Conservation (phyloP, 1,140 invertebrate species). For the Phenacoccus solenopsis region DNA sequence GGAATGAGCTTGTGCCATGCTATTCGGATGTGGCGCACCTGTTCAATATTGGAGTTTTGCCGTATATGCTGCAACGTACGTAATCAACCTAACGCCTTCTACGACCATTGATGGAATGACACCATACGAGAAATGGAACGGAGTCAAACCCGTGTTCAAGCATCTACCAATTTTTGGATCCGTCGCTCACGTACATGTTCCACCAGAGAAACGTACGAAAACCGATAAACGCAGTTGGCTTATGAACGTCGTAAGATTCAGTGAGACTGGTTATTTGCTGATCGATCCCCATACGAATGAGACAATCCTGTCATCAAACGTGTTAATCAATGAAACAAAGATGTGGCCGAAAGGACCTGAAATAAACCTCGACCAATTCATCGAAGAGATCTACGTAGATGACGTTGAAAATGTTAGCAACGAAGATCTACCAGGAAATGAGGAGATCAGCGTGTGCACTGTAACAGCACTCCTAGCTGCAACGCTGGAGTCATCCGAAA, state of each 20-base stretch:
- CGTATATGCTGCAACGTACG: not conserved
- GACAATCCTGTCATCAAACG: not conserved
- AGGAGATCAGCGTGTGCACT: too few relatives aligned
- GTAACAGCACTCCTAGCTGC: too few relatives aligned
- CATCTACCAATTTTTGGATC: slow-evolving; percentile 29
- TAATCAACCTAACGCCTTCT: not conserved
- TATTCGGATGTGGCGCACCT: not conserved
- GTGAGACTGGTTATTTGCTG: slow-evolving; percentile 22
- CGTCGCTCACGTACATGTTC: slow-evolving; percentile 29
- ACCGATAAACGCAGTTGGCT: slow-evolving; percentile 26
- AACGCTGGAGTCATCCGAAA: too few relatives aligned
- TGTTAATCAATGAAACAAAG: not conserved
- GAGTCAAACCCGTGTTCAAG: not conserved
- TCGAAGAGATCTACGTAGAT: too few relatives aligned
- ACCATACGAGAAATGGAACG: not conserved
- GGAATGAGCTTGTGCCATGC: not conserved
- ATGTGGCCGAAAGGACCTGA: too few relatives aligned
- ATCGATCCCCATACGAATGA: slow-evolving; percentile 9
- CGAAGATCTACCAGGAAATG: too few relatives aligned
- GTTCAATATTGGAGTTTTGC: not conserved
- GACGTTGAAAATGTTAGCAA: too few relatives aligned
- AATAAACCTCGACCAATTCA: too few relatives aligned
- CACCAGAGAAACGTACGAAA: slow-evolving; percentile 29
- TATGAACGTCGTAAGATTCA: slow-evolving; percentile 24
- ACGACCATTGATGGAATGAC: not conserved